Evolutionary conservation across 1,140 invertebrate genomes (phyloP), one percentile per base, ranked within the genome.

Genomic region (Camponotus floridanus): DNA sequence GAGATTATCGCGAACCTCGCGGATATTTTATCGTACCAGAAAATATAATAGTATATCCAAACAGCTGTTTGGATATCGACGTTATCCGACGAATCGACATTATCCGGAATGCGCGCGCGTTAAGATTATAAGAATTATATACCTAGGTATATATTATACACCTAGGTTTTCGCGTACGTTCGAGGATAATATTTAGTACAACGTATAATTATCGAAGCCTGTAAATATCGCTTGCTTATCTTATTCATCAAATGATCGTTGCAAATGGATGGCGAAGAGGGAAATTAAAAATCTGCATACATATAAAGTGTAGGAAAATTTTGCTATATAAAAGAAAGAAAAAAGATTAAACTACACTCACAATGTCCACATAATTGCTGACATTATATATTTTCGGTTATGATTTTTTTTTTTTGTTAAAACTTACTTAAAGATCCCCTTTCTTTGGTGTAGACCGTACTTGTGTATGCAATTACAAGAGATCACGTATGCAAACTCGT

Each of bases 41-140:
- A 55, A 79, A 79, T n/a, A n/a, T n/a, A n/a, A n/a, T 79, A 78
- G 18, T 26, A 48, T 65, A 15, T 51, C 21, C 33, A 6, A 74
- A 15, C 33, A 67, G 2, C 31, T 36, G n/a, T 31, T 78, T 45
- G 76, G 26, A 26, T 26, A 26, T 26, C 26, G 26, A 26, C 26
- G 26, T 26, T 26, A 26, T 26, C 26, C 26, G 26, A 26, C 31
- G 31, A 48, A 64, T 42, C 64, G 36, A 36, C 64, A 26, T 45
- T 42, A 36, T 39, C n/a, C 65, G 31, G 33, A 70, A 70, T 26
- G 45, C n/a, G 33, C 15, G 33, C 31, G 18, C 62, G 62, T 65
- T 65, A 6, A 6, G 18, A 68, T 68, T 42, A 68, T 42, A 45
- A 18, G 15, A 21, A 68, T 68, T 68, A 42, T 68, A 42, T 42